Percentiles rank a stretch among this genome's conserved stretches.
These are phyloP conservation scores for Chiloscyllium plagiosum DNA, from an alignment of 2,113 vertebrate genomes.

Conservation along the genomic window DNA sequence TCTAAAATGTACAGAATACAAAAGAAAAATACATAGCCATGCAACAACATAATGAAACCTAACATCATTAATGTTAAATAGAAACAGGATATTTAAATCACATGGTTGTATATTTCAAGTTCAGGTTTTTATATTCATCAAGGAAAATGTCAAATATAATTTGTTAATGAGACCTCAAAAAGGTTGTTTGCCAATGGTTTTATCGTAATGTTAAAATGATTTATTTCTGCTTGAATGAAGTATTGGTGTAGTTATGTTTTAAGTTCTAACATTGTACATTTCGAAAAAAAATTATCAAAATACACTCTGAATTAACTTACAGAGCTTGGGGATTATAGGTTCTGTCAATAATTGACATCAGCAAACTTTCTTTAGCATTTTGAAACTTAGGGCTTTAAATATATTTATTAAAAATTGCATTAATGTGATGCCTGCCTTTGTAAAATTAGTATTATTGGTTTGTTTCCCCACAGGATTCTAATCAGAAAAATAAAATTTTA, in stretches of 20 bases:
- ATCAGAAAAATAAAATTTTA: too few relatives aligned
- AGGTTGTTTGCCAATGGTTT: slow-evolving; percentile 62
- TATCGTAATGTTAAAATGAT: slow-evolving; percentile 31
- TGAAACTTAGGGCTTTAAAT: neutral
- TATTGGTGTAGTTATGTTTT: slow-evolving; percentile 8
- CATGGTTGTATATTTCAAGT: neutral
- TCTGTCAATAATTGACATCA: neutral
- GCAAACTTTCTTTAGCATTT: neutral
- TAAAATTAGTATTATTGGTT: neutral
- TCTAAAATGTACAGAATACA: neutral
- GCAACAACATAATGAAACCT: neutral
- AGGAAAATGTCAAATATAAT: slow-evolving; percentile 55
- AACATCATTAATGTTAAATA: neutral
- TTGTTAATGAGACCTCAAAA: slow-evolving; percentile 70
- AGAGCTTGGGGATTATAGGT: neutral
- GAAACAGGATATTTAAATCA: neutral
- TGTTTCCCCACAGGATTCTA: too few relatives aligned
- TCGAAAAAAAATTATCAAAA: neutral
- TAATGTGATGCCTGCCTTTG: neutral
- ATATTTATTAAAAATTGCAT: neutral
- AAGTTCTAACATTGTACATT: neutral
- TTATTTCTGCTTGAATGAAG: slow-evolving; percentile 25
- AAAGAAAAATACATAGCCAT: neutral
- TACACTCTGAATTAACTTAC: neutral
- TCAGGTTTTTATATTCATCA: slow-evolving; percentile 3